These are phyloP conservation scores for Sorex maritimensis DNA, from an alignment of 2,797 vertebrate species.

Conservation along the genomic window DNA sequence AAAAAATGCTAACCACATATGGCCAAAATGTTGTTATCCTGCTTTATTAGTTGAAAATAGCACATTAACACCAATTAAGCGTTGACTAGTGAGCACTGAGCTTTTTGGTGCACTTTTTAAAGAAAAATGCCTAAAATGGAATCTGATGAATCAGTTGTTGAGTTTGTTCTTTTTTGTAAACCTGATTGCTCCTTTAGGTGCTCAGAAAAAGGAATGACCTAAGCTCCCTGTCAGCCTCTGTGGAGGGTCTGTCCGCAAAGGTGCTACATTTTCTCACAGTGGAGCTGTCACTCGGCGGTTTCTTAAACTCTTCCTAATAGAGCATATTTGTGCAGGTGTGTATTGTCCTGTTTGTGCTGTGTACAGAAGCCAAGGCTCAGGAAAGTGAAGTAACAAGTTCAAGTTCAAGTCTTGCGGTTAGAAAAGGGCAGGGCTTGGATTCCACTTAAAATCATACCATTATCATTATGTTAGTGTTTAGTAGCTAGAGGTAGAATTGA, in stretches of 20 bases:
- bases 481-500: neutral
- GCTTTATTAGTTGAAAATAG: constrained; percentile 64
- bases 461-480: neutral
- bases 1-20: constrained; percentile 31
- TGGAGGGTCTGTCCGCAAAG: neutral
- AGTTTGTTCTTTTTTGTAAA: constrained; percentile 70
- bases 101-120: constrained; percentile 71
- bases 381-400: constrained; percentile 8
- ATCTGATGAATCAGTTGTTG: constrained; percentile 72
- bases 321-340: neutral
- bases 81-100: constrained; percentile 66
- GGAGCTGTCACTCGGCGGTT: constrained; percentile 31
- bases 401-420: constrained; percentile 4
- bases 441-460: neutral
- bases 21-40: constrained; percentile 48
- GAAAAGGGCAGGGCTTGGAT: constrained; percentile 11
- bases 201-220: constrained; percentile 74
- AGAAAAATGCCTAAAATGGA: constrained; percentile 66
- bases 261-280: neutral
- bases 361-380: constrained; percentile 6
- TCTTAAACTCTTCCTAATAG: neutral
- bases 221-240: neutral
- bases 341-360: neutral
- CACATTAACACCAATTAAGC: constrained; percentile 63
- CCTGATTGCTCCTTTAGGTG: constrained; percentile 74